Evolutionary conservation across 2,888 invertebrate genomes (phyloP), one percentile per base, ranked within the genome.

Genomic region (Noctua janthina): DNA sequence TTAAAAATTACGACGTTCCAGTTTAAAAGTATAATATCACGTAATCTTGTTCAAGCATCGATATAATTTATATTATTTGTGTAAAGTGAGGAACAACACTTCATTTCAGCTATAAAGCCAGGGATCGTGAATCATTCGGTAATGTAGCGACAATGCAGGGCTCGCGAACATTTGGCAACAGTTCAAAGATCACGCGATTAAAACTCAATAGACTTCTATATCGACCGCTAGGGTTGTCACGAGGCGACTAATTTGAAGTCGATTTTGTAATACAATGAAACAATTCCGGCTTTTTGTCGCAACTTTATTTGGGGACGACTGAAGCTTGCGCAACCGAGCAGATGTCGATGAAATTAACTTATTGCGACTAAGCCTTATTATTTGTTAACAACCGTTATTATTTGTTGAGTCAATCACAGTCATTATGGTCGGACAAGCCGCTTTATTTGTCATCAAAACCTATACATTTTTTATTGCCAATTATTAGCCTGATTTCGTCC

Each of bases 181-280:
- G 95, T 93, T 95, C 96, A 96, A 91, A 96, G 96, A 94, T 95
- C 96, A 94, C 91, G 92, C 92, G 94, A 96, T 96, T 95, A 95
- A 95, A 95, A 94, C 91, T 93, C 92, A 92, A 95, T 94, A 92
- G 93, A 94, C 94, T 94, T 93, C 94, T 92, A 92, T 93, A 92
- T 93, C 91, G 93, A 93, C 92, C 92, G 89, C 90, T 91, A 93
- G 93, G 92, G 91, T 93, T 93, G 92, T 95, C 96, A 95, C 96
- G 96, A 96, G 93, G 93, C 92, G 91, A 94, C 95, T 94, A 94
- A 95, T 95, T 94, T 92, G 89, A 90, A 86, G 87, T 87, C 81
- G 88, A 93, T 95, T 95, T 94, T 90, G 92, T 91, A 95, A 96
- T 92, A 91, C 90, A 92, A 92, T 93, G 93, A 93, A 94, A 95